Percentiles rank a stretch among this genome's conserved stretches.
These are phyloP conservation scores for Dryocosmus kuriphilus DNA, from an alignment of 2,888 invertebrate genomes.

Conservation along the genomic window DNA sequence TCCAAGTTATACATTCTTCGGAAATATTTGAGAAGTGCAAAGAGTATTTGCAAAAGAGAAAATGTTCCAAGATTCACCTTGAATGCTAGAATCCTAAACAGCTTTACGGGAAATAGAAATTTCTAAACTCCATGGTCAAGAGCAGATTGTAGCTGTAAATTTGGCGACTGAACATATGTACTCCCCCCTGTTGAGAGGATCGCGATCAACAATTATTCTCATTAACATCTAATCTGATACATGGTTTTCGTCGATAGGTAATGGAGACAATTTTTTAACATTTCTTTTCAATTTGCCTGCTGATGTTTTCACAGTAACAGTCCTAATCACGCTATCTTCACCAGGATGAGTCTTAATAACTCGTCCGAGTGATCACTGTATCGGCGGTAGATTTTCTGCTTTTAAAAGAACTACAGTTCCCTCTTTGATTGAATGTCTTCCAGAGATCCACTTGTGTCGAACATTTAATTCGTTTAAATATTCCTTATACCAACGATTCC, in stretches of 20 bases:
- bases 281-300: not conserved
- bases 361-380: slow-evolving; percentile 8
- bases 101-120: too few species aligned
- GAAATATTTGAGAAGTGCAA: too few species aligned
- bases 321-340: slow-evolving; percentile 12
- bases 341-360: slow-evolving; percentile 16
- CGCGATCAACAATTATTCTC: slow-evolving; percentile 1
- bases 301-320: slow-evolving; percentile 14
- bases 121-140: too few species aligned
- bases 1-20: too few species aligned
- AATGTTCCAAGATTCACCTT: too few species aligned
- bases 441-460: slow-evolving; percentile 36
- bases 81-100: too few species aligned
- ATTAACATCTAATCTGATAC: not conserved
- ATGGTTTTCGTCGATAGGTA: not conserved
- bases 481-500: too few species aligned
- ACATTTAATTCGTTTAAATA: slow-evolving; percentile 38
- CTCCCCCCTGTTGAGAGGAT: not conserved
- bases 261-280: too few species aligned
- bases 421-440: slow-evolving; percentile 24
- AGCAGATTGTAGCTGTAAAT: too few species aligned
- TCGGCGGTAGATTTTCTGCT: slow-evolving; percentile 22
- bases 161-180: too few species aligned
- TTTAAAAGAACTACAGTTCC: slow-evolving; percentile 28
- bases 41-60: too few species aligned